Percentiles rank a stretch among this genome's conserved stretches.
These are phyloP conservation scores for Cynodonichthys magdalenae DNA, from an alignment of 2,797 vertebrate genomes.

Conservation along the genomic window DNA sequence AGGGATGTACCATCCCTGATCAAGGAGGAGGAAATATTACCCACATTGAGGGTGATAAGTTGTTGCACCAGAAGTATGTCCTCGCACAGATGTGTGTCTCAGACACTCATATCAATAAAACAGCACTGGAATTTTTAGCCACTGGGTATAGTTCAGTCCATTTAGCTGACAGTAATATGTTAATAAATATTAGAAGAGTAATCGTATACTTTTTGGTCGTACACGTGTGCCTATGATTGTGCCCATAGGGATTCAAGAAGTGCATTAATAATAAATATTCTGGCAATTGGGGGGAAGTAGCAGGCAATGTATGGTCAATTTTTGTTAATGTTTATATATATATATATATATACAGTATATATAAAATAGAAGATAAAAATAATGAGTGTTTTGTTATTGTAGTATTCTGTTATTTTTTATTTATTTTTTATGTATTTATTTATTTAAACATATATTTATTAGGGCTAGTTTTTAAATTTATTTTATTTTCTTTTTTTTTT, in stretches of 20 bases:
- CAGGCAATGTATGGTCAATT: neutral
- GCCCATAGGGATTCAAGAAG: slow-evolving; percentile 2
- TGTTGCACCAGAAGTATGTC: slow-evolving; percentile 49
- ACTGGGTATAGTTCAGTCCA: slow-evolving; percentile 38
- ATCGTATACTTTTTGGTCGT: slow-evolving; percentile 11
- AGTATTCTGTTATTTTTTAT: no score
- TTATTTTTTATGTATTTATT: no score
- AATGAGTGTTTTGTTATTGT: no score
- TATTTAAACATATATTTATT: no score
- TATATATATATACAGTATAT: no score
- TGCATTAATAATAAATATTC: slow-evolving; percentile 32
- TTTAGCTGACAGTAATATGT: slow-evolving; percentile 10
- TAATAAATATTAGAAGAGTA: slow-evolving; percentile 35
- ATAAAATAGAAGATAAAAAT: no score
- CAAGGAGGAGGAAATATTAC: slow-evolving; percentile 65
- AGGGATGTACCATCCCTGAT: slow-evolving; percentile 64
- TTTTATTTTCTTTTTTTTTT: no score
- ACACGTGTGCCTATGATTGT: slow-evolving; percentile 4
- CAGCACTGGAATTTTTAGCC: slow-evolving; percentile 29
- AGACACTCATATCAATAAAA: slow-evolving; percentile 54
- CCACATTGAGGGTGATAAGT: slow-evolving; percentile 39
- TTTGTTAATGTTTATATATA: neutral
- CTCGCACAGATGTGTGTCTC: slow-evolving; percentile 46
- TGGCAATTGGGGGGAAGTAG: slow-evolving; percentile 7
- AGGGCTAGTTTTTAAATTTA: no score